Percentiles rank a stretch among this genome's conserved stretches.
Evolutionary conservation across 2,888 invertebrate species (phyloP).

Genomic region (Hemithea aestivaria): DNA sequence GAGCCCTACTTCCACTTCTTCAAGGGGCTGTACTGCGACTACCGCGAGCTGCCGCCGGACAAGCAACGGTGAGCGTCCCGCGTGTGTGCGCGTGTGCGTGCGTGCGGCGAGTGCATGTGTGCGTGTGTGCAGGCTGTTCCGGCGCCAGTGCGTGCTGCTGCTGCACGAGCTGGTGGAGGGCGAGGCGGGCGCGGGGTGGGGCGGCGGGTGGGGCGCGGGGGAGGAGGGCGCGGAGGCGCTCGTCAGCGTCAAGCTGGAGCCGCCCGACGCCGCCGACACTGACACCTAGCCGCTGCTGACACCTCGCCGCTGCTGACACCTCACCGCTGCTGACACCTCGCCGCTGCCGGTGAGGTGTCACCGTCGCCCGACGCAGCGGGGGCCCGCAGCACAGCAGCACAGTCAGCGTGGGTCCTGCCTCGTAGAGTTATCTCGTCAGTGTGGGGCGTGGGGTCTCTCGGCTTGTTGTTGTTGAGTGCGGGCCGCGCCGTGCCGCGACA

Average conservation of each 20-base stretch:
- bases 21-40: slow-evolving; percentile 60
- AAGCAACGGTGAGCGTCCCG: slow-evolving; percentile 8
- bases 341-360: too few species aligned
- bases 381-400: too few species aligned
- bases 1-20: slow-evolving; percentile 68
- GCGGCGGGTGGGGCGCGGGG: slow-evolving; percentile 1
- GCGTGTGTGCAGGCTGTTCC: slow-evolving; percentile 33
- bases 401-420: too few species aligned
- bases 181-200: slow-evolving; percentile 23
- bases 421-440: too few species aligned
- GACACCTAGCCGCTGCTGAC: slow-evolving; percentile 6
- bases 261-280: slow-evolving; percentile 5
- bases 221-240: slow-evolving; percentile 8
- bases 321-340: slow-evolving; percentile 3
- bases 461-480: too few species aligned
- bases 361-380: too few species aligned
- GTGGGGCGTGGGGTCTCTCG: too few species aligned
- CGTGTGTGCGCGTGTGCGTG: too few species aligned
- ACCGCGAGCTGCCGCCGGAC: slow-evolving; percentile 45
- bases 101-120: neutral
- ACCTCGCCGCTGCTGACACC: slow-evolving; percentile 2
- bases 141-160: slow-evolving; percentile 52
- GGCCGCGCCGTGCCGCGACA: too few species aligned
- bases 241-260: slow-evolving; percentile 6
- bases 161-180: slow-evolving; percentile 62